Evolutionary conservation across 2,113 vertebrate genomes (phyloP), one percentile per base, ranked within the genome.

Genomic region (Chunga burmeisteri): DNA sequence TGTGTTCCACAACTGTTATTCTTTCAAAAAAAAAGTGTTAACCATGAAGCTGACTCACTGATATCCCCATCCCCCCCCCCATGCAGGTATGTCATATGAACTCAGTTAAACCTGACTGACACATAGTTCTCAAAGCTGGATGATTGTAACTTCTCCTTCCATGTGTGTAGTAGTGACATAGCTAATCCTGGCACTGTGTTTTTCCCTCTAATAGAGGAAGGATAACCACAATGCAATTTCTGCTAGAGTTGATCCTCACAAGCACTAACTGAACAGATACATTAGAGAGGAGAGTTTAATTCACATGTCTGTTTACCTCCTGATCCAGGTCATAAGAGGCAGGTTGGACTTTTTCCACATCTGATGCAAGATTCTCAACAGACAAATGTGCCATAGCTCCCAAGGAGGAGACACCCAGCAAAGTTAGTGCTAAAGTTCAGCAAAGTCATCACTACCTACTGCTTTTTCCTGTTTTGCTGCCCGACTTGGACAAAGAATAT

Each of bases 141-240:
- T 59, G 55, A 18, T 19, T 18, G 36, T 11, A 70, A 65, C 26
- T 12, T 53, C 53, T 66, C 50, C 55, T 67, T 73, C 26, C 30
- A 34, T 1, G 0, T 2, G 7, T 5, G 17, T 8, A 66, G 58
- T 1, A 56, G 32, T 16, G 15, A 52, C 58, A 32, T 0, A 26
- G 32, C 32, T 53, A n/a, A 7, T 20, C 8, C 26, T 70, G 42
- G n/a, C 71, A 29, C 16, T 40, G 40, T 2, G 1, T 40, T 68
- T 38, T 73, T 17, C 30, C 21, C 42, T 47, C 36, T 58, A 34
- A 6, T 2, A 53, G 34, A 5, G 14, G 5, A 63, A 86, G 25
- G 14, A 19, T 18, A 59, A 49, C 14, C 38, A 75, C 34, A 63
- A 62, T 18, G 13, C 13, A 30, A n/a, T 40, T 72, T 36, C 86